Evolutionary conservation across 2,888 invertebrate species (phyloP), one percentile per base, ranked within the genome.

Genomic region (Zonitis immaculata): DNA sequence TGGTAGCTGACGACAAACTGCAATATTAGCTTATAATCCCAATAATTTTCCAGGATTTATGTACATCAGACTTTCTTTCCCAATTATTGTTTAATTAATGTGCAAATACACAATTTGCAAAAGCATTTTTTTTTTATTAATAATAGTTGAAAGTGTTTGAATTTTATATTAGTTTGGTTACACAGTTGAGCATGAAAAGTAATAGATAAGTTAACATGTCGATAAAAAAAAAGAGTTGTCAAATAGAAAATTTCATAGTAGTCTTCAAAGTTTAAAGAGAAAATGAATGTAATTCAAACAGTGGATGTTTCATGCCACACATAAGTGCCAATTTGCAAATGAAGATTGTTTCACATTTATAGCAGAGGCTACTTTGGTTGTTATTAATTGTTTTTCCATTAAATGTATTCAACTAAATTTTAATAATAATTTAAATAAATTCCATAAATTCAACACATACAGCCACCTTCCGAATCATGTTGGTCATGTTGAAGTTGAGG

Each of bases 401-500:
- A 58, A 58, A 52, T 60, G 56, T 56, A n/a, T 25, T 48, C 11
- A 48, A 48, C 48, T 42, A 48, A 48, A 42, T 25, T n/a, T 47
- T 32, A 22, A 7, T 46, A 25, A 26, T 48, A 12, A 20, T 51
- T 43, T 45, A 65, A 62, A 61, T 65, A 62, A 65, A 62, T 58
- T 3, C 14, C 44, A 4, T 28, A 30, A 42, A 42, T 73, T 84
- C 82, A 91, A 82, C 91, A 91, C 79, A 88, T 87, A 78, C 90
- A 91, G 73, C 89, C 88, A 67, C 89, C 85, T 77, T 89, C 89
- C 73, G 85, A 85, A 74, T 89, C 89, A 70, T 84, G 84, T 73
- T 86, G 86, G 76, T 89, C 88, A 64, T 85, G 86, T 75, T 88
- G 87, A 79, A 88, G 83, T 68, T 88, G 84, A 63, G 87, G 85